Evolutionary conservation across 1,140 invertebrate genomes (phyloP).

Genomic region (Hyles vespertilio): DNA sequence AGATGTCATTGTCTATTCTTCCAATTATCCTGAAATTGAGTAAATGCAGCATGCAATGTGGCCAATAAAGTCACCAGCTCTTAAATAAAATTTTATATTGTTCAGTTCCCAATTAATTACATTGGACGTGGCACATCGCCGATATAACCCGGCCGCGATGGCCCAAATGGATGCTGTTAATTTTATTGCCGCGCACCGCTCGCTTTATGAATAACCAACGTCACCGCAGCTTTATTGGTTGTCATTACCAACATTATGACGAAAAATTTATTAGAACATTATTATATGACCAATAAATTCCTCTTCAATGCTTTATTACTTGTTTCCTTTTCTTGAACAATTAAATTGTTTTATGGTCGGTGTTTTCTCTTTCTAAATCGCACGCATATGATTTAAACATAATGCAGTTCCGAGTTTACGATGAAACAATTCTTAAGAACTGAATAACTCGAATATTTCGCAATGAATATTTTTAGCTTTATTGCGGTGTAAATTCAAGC

Average conservation of each 20-base stretch:
- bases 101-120: neutral
- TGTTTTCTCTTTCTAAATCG: neutral
- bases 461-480: too few species aligned
- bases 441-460: too few species aligned
- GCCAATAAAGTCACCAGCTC: neutral
- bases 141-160: constrained; percentile 3
- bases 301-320: constrained; percentile 6
- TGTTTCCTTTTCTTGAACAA: constrained; percentile 7
- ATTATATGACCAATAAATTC: constrained; percentile 14
- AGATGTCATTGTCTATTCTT: too few species aligned
- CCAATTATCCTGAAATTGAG: too few species aligned
- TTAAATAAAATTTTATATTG: neutral
- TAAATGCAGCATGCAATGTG: too few species aligned
- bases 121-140: neutral
- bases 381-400: too few species aligned
- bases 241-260: constrained; percentile 26
- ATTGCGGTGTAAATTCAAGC: too few species aligned
- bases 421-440: too few species aligned
- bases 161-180: constrained; percentile 32
- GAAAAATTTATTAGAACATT: constrained; percentile 17
- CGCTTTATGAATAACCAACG: constrained; percentile 28
- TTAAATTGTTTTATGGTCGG: constrained; percentile 1
- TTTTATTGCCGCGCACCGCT: constrained; percentile 33
- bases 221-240: constrained; percentile 26
- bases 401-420: too few species aligned